Evolutionary conservation across 30 jellyfish, hydroid and myxozoan species (phyloP).

Genomic region (Aurelia aurita complex sp. Pacific): DNA sequence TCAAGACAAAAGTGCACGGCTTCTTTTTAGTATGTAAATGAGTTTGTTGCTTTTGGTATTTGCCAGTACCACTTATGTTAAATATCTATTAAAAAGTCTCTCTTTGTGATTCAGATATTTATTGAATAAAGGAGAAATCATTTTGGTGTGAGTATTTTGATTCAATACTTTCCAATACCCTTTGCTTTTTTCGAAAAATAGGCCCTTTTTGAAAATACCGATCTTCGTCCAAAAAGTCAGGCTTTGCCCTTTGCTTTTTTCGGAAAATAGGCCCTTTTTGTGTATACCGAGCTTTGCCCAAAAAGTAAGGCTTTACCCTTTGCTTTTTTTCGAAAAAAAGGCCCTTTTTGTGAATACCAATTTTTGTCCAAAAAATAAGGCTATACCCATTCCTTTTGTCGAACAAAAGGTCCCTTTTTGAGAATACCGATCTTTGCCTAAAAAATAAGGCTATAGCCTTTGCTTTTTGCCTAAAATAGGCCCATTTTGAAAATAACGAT

Average conservation of each 20-base stretch:
- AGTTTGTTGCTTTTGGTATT: neutral
- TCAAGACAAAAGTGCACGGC: neutral
- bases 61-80: too few relatives aligned
- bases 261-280: neutral
- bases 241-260: neutral
- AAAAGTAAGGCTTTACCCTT: neutral
- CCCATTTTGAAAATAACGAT: neutral
- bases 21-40: neutral
- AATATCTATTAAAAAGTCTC: too few relatives aligned
- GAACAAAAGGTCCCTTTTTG: neutral
- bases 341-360: neutral
- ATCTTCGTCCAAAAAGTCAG: too few relatives aligned
- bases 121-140: too few relatives aligned
- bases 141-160: too few relatives aligned
- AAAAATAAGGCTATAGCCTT: neutral
- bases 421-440: neutral
- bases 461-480: neutral
- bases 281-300: neutral
- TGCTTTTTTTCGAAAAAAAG: neutral
- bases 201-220: neutral
- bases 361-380: neutral
- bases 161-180: too few relatives aligned
- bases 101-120: too few relatives aligned
- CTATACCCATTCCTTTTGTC: conserved; percentile 14
- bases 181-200: neutral